Evolutionary conservation across 2,888 invertebrate species (phyloP), one percentile per base, ranked within the genome.

Genomic region (Drosophila monieri): DNA sequence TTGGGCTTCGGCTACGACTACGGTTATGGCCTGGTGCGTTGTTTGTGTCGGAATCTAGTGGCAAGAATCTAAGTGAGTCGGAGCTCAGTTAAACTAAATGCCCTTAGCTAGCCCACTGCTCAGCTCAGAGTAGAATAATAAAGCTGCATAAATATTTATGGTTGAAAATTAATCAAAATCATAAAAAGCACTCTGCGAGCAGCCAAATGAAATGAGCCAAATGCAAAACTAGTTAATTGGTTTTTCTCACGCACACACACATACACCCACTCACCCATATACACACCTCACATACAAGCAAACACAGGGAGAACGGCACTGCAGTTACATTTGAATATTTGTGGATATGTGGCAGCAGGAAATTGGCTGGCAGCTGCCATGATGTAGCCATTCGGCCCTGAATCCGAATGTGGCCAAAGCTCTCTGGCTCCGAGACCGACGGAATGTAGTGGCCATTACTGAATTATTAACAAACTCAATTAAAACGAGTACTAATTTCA

Each of bases 391-490:
- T 80, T 83, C 79, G 49, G 58, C 66, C 67, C 39, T 41, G 39
- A 41, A 18, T 59, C 65, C 54, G 43, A 43, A 61, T 62, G 52
- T 64, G 74, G 44, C 55, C 59, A 69, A 65, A 56, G 72, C 49
- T 35, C 60, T 47, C 47, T 35, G 35, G 67, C 70, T 47, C 21
- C 12, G 72, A 49, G 64, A 56, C 57, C 61, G 69, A 62, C 69
- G 85, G 67, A 76, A 65, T 84, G 64, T 67, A 66, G 44, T 49
- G 74, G 71, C 81, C 74, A 76, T 87, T 83, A 80, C 86, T 84
- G 76, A 84, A 84, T 80, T 88, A 84, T 88, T 88, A 88, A 84
- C 84, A 85, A 85, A 84, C 84, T 84, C 88, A 85, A 84, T 84
- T 84, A 88, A 83, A 84, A 49, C 74, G 71, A 83, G 80, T 72